Evolutionary conservation across 2,113 vertebrate genomes (phyloP).

Genomic region (Sturnus vulgaris): DNA sequence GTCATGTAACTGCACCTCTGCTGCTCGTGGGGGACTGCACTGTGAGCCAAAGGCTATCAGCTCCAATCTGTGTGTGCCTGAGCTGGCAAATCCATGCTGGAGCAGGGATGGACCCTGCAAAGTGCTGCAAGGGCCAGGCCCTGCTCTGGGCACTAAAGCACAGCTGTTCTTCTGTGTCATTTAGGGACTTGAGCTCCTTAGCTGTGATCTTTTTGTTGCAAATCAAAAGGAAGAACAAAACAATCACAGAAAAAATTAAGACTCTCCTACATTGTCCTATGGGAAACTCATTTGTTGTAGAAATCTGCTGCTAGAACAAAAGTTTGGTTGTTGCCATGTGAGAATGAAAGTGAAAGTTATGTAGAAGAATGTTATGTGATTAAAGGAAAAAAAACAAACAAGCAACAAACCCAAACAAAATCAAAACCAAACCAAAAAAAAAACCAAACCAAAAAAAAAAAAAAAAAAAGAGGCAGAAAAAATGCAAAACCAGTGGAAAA

Average conservation of each 20-base stretch:
- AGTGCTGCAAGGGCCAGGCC: background rate
- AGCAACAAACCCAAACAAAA: background rate
- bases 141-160: background rate
- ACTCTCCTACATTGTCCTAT: background rate
- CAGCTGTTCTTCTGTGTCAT: background rate
- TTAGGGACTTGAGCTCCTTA: background rate
- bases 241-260: background rate
- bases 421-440: background rate
- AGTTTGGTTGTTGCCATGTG: background rate
- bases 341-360: background rate
- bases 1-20: conserved; percentile 30
- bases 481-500: background rate
- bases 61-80: background rate
- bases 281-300: background rate
- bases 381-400: background rate
- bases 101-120: background rate
- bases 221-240: background rate
- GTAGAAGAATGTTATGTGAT: background rate
- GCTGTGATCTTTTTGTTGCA: background rate
- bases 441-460: no score
- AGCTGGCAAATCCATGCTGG: background rate
- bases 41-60: background rate
- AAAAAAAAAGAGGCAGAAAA: background rate
- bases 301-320: background rate
- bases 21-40: background rate